Evolutionary conservation across 2,888 invertebrate species (phyloP).

Genomic region (Apodemia zela): DNA sequence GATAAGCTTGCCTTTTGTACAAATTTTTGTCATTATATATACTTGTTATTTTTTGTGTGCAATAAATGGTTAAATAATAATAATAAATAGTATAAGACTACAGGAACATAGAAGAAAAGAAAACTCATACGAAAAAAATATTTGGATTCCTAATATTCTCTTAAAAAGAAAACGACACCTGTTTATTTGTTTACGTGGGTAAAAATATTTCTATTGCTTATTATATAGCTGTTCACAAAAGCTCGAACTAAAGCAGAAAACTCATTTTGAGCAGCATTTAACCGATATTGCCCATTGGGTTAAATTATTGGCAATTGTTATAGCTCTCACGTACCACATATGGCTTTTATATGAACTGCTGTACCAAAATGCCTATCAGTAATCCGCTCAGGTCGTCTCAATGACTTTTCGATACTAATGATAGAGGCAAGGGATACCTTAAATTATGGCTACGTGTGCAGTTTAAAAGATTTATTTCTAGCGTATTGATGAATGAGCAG

Average conservation of each 20-base stretch:
- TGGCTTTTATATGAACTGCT: conserved; percentile 27
- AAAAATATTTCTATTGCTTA: no score
- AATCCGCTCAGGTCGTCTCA: conserved; percentile 28
- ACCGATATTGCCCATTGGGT: conserved; percentile 13
- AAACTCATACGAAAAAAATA: no score
- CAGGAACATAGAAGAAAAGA: no score
- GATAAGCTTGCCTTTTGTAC: no score
- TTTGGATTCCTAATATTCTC: no score
- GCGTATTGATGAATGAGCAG: conserved; percentile 8
- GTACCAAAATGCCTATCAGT: conserved; percentile 27
- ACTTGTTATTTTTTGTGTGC: no score
- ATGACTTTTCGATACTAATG: conserved; percentile 33
- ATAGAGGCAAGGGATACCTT: conserved; percentile 25
- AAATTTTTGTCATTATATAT: no score
- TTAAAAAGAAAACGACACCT: no score
- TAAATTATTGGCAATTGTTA: conserved; percentile 30
- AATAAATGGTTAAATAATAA: no score
- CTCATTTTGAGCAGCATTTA: conserved; percentile 15
- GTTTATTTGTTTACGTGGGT: no score
- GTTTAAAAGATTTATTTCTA: conserved; percentile 19
- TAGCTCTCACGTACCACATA: conserved; percentile 28
- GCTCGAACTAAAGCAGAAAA: conserved; percentile 9
- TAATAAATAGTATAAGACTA: no score
- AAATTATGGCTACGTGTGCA: conserved; percentile 3
- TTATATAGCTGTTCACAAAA: not conserved